phyloP scores from a whole-genome alignment of 1,140 invertebrate species.

The Tetramorium alpestre region DNA sequence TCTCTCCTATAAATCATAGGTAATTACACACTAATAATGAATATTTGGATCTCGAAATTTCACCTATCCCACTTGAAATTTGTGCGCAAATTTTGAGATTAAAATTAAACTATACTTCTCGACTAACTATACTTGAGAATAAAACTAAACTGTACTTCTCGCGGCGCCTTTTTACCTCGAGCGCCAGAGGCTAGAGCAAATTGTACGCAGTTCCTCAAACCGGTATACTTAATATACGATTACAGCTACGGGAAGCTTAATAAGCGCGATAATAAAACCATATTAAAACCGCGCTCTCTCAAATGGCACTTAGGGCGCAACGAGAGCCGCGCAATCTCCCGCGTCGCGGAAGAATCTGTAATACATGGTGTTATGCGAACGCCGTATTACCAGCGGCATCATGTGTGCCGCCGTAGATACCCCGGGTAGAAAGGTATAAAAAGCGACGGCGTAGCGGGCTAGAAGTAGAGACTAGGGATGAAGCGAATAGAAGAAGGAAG shows the following conservation, averaged over 20 bases:
- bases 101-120: not conserved
- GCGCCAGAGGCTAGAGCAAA: not conserved
- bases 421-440: not conserved
- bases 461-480: slow-evolving; percentile 57
- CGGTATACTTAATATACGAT: not conserved
- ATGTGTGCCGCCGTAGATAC: slow-evolving; percentile 3
- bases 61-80: not conserved
- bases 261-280: slow-evolving; percentile 35
- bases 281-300: slow-evolving; percentile 23
- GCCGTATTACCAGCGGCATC: not conserved
- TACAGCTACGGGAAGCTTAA: slow-evolving; percentile 9
- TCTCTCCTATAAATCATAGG: not conserved
- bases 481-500: slow-evolving; percentile 42
- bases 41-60: not conserved
- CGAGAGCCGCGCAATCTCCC: slow-evolving; percentile 20
- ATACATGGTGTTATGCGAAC: not conserved
- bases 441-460: not conserved
- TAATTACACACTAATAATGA: not conserved
- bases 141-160: not conserved
- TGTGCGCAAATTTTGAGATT: not conserved
- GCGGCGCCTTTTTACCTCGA: not conserved
- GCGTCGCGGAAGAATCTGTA: not conserved
- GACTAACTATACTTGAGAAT: no score
- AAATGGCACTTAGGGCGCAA: slow-evolving; percentile 19
- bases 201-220: not conserved